A percentile compares a stretch with the other conserved stretches of the same genome.
phyloP scores from a whole-genome alignment of 2,797 vertebrate genomes.

The Synanceia verrucosa region DNA sequence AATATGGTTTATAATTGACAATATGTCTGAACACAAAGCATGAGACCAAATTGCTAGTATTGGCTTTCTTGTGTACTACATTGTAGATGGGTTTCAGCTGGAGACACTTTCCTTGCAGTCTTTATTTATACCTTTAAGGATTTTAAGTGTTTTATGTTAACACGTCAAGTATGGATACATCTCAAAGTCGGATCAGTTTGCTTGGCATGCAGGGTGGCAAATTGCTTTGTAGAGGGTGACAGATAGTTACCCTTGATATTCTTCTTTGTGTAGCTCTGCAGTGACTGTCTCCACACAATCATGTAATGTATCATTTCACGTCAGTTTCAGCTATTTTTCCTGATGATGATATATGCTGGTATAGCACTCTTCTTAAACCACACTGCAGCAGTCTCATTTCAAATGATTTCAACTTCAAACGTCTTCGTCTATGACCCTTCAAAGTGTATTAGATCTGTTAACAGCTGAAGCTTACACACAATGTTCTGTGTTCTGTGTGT shows the following conservation, averaged over 20 bases:
- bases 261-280: too few relatives aligned
- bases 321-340: not conserved
- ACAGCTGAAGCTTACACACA: not conserved
- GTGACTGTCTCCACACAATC: too few relatives aligned
- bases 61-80: not conserved
- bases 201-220: too few relatives aligned
- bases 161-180: too few relatives aligned
- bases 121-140: not conserved
- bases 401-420: not conserved
- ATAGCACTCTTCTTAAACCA: not conserved
- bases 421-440: not conserved
- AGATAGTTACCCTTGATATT: too few relatives aligned
- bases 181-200: too few relatives aligned
- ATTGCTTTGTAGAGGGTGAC: too few relatives aligned
- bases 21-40: not conserved
- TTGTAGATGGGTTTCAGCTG: not conserved
- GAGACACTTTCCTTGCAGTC: not conserved
- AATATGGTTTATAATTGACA: not conserved
- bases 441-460: too few relatives aligned
- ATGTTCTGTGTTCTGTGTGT: too few relatives aligned
- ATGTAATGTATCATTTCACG: not conserved
- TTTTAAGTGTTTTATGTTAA: not conserved
- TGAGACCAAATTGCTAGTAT: not conserved
- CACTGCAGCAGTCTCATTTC: not conserved
- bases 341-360: not conserved